A percentile compares a stretch with the other conserved stretches of the same genome.
Conservation (phyloP, 1,140 invertebrate genomes). For the Neodiprion fabricii region DNA sequence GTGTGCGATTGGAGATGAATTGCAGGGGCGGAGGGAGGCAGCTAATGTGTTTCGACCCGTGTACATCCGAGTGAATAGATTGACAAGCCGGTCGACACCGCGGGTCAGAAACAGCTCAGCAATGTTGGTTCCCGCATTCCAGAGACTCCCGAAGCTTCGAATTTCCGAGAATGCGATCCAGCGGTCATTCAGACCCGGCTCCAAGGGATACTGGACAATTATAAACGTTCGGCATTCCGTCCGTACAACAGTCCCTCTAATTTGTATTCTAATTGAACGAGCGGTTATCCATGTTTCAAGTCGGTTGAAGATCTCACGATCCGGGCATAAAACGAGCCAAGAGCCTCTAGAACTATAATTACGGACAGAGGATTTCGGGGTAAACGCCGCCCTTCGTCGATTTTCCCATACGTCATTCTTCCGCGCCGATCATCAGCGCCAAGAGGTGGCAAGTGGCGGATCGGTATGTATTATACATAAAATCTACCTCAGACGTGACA, state of each 20-base stretch:
- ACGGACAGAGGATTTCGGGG: no score
- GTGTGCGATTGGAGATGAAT: neutral
- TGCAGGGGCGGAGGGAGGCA: neutral
- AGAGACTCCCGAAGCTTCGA: neutral
- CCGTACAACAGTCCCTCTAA: neutral
- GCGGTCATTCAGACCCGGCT: neutral
- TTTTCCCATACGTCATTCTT: no score
- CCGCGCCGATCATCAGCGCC: no score
- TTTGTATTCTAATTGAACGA: constrained; percentile 1
- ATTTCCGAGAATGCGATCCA: neutral
- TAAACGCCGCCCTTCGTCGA: no score
- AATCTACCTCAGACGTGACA: no score
- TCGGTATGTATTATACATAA: no score
- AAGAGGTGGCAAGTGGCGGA: no score
- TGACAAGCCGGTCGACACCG: neutral
- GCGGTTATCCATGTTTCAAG: neutral
- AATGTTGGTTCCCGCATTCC: neutral
- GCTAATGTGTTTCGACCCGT: neutral
- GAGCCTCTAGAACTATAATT: no score
- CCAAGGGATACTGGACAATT: neutral
- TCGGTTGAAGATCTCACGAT: neutral
- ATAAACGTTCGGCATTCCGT: neutral
- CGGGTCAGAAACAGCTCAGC: neutral
- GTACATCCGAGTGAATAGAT: neutral
- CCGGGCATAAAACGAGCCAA: no score